Conservation (phyloP, 2,797 vertebrate genomes). For the Erethizon dorsatum region DNA sequence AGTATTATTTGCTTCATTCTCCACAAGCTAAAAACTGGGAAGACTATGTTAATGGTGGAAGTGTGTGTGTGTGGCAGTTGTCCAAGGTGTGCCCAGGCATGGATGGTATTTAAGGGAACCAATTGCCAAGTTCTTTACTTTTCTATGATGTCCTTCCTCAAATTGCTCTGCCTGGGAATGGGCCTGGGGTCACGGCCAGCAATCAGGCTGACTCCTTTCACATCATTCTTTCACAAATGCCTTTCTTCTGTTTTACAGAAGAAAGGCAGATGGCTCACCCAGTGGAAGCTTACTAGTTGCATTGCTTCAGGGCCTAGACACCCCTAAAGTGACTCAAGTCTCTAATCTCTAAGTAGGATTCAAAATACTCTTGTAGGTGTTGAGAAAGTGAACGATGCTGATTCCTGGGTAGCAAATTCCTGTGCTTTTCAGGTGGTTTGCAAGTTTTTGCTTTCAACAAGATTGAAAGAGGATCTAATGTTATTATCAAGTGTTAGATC, state of each 20-base stretch:
- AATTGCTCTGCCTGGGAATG: background rate
- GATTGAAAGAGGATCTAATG: constrained; percentile 40
- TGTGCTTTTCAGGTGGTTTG: background rate
- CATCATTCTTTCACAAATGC: background rate
- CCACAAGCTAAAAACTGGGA: background rate
- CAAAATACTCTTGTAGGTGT: constrained; percentile 42
- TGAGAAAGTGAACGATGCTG: constrained; percentile 42
- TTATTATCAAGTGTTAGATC: constrained; percentile 42
- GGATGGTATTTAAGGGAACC: background rate
- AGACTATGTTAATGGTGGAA: background rate
- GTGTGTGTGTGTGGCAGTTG: background rate
- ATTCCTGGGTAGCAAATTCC: background rate
- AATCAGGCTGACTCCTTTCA: background rate
- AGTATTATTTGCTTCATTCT: background rate
- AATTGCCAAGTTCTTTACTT: background rate
- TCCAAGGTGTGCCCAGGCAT: background rate
- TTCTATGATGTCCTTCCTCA: background rate
- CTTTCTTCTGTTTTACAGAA: background rate
- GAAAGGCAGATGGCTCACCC: background rate
- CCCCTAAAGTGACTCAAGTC: background rate
- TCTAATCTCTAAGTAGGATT: background rate
- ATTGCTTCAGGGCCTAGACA: background rate
- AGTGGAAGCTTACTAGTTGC: background rate
- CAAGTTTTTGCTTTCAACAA: constrained; percentile 19
- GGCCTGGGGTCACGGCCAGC: background rate